Percentiles rank a stretch among this genome's conserved stretches.
phyloP scores from a whole-genome alignment of 2,797 vertebrate species.

The Staurois parvus region DNA sequence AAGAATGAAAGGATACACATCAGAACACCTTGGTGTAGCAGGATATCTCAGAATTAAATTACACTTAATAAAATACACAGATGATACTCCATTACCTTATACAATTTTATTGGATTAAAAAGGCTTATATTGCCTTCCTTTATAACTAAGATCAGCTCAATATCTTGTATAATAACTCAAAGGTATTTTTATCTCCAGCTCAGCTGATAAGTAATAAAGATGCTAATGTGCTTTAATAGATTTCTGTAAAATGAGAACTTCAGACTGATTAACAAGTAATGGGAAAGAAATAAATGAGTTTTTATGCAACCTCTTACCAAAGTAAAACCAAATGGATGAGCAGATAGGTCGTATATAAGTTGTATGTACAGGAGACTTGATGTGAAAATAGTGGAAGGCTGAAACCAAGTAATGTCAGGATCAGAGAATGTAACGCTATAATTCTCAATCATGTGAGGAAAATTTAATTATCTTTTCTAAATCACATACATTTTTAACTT shows the following conservation, averaged over 20 bases:
- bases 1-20: background rate
- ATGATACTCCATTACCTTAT: background rate
- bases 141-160: constrained; percentile 1
- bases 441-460: constrained; percentile 17
- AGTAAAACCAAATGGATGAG: constrained; percentile 43
- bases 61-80: background rate
- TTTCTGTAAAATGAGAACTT: constrained; percentile 44
- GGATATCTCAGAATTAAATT: background rate
- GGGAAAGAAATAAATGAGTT: constrained; percentile 24
- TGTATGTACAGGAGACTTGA: background rate
- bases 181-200: constrained; percentile 46
- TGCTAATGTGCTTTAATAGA: constrained; percentile 54
- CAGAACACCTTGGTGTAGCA: background rate
- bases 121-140: constrained; percentile 14
- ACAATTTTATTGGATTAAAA: constrained; percentile 10
- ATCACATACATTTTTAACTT: background rate
- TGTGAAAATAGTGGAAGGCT: background rate
- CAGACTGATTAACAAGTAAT: constrained; percentile 58
- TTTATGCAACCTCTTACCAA: background rate
- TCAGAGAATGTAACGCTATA: constrained; percentile 11
- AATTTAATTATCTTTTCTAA: constrained; percentile 29
- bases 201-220: constrained; percentile 51
- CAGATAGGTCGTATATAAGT: constrained; percentile 44
- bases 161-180: constrained; percentile 49
- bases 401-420: background rate